Evolutionary conservation across 2,888 invertebrate genomes (phyloP).

Genomic region (Podotricha telesiphe): DNA sequence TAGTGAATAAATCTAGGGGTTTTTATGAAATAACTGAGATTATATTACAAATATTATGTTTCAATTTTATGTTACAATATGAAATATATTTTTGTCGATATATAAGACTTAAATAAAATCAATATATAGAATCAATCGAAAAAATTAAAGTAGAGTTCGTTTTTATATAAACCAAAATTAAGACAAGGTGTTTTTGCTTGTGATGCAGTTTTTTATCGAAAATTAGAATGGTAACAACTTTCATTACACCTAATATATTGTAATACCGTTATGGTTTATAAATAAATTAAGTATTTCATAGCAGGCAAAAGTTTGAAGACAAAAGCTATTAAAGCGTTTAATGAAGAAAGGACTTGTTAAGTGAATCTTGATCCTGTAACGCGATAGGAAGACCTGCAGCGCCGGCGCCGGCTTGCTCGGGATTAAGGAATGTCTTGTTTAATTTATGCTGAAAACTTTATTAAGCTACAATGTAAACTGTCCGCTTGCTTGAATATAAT

Average conservation of each 20-base stretch:
- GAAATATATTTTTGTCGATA: too few relatives aligned
- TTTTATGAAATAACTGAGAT: background rate
- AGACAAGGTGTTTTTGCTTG: too few relatives aligned
- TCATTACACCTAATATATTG: background rate
- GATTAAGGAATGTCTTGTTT: conserved; percentile 72
- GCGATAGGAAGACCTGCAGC: conserved; percentile 68
- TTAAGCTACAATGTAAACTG: conserved; percentile 41
- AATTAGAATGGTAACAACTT: background rate
- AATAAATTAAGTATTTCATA: conserved; percentile 13
- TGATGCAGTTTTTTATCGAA: too few relatives aligned
- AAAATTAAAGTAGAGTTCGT: too few relatives aligned
- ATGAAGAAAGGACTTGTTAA: conserved; percentile 47
- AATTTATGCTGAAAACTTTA: conserved; percentile 48
- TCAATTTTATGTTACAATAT: background rate
- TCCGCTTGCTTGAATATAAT: conserved; percentile 41
- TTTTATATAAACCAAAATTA: too few relatives aligned
- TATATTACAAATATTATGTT: background rate
- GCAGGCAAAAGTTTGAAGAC: conserved; percentile 11
- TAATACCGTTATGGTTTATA: conserved; percentile 6
- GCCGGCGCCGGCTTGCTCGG: conserved; percentile 60
- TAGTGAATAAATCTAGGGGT: background rate
- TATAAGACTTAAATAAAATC: too few relatives aligned
- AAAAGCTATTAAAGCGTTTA: conserved; percentile 41
- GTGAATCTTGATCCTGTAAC: conserved; percentile 57
- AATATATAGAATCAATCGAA: too few relatives aligned